Evolutionary conservation across 1,140 invertebrate species (phyloP).

Genomic region (Plutomurus gul): DNA sequence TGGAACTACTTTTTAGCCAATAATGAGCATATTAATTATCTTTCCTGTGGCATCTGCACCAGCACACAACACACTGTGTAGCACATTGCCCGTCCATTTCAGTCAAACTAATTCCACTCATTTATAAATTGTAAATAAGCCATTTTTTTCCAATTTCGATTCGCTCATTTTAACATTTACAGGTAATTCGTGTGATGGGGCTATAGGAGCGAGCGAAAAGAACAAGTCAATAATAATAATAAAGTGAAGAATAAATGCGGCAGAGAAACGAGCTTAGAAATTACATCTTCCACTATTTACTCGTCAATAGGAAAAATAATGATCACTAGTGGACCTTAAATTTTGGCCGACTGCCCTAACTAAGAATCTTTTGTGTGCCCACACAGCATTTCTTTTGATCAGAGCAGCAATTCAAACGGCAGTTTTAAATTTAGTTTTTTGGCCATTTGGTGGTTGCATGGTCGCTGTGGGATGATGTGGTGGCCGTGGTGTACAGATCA

Average conservation of each 20-base stretch:
- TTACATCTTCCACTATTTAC: too few relatives aligned
- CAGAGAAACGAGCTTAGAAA: too few relatives aligned
- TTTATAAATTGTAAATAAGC: too few relatives aligned
- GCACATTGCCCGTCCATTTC: neutral
- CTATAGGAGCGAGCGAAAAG: too few relatives aligned
- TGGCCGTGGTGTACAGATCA: too few relatives aligned
- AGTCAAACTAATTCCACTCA: too few relatives aligned
- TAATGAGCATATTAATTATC: constrained; percentile 25
- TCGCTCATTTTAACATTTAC: too few relatives aligned
- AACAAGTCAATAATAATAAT: too few relatives aligned
- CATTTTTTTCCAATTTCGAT: too few relatives aligned
- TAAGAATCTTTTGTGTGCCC: neutral
- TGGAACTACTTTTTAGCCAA: constrained; percentile 24
- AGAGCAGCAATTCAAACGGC: constrained; percentile 1
- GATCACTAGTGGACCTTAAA: neutral
- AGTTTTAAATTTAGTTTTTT: neutral
- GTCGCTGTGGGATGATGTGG: too few relatives aligned
- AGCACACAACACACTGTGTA: neutral
- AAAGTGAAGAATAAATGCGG: too few relatives aligned
- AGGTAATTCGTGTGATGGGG: too few relatives aligned
- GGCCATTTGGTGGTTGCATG: neutral
- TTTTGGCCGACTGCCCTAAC: constrained; percentile 16
- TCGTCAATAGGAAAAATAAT: constrained; percentile 5
- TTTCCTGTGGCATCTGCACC: neutral
- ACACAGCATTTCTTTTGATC: neutral